Evolutionary conservation across 2,797 vertebrate genomes (phyloP).

Genomic region (Characodon lateralis): DNA sequence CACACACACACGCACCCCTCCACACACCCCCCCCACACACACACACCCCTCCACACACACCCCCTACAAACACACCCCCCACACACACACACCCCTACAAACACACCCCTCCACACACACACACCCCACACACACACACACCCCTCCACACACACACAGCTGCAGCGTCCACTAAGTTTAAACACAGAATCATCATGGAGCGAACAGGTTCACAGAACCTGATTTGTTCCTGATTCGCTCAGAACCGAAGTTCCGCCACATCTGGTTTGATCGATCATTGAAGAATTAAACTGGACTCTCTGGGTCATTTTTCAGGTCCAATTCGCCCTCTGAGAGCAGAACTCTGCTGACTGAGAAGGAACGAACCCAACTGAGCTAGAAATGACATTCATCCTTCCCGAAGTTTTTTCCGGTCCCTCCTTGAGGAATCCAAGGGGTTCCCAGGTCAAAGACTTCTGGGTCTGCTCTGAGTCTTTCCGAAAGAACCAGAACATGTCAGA

Average conservation of each 20-base stretch:
- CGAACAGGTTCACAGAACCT: background rate
- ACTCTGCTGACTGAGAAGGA: background rate
- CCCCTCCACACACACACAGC: too few species aligned
- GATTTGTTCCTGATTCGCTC: background rate
- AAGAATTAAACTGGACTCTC: background rate
- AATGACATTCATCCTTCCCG: background rate
- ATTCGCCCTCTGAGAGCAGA: background rate
- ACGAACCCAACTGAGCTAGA: background rate
- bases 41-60: too few species aligned
- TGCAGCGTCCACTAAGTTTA: too few species aligned
- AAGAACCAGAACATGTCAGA: background rate
- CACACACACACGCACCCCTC: too few species aligned
- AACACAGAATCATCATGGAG: too few species aligned
- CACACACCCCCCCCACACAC: too few species aligned
- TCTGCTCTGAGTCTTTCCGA: background rate
- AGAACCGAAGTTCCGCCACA: background rate
- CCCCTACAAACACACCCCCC: too few species aligned
- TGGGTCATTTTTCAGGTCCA: background rate
- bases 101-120: too few species aligned
- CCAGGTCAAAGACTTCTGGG: too few species aligned
- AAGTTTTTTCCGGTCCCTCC: background rate
- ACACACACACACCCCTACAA: background rate
- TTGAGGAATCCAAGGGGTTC: too few species aligned
- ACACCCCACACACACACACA: too few species aligned
- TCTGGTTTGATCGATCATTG: accelerated